Base-by-base conservation (phyloP, 2,888 invertebrate species). In the Oeneis ivallda region DNA sequence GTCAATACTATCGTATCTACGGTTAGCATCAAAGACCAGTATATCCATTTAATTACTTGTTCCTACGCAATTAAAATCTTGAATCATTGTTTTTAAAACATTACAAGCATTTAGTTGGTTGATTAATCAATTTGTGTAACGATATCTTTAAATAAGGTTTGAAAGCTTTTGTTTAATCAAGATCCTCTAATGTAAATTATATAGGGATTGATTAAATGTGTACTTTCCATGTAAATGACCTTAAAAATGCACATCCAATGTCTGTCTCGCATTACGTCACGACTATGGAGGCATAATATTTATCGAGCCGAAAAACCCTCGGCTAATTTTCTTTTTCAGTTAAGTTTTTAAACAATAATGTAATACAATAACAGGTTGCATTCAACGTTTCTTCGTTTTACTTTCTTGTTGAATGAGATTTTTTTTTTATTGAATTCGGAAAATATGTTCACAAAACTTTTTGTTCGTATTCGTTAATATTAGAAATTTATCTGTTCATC, bases 231-330 rank as follows among this genome's bases (percentile, higher is more conserved):
- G 13, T 19, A 37, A 37, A 5, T 58, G 56, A 15, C 17, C 26
- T 37, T 45, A 13, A 39, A 58, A 53, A 63, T 32, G 32, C 43
- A 17, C 61, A 69, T 71, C 73, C 62, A 62, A 71, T 60, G 64
- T 74, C 76, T 74, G 67, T 69, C 70, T 79, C 86, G 84, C 71
- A 75, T 82, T 79, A 77, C 82, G 80, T 85, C 84, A 85, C 76
- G 75, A 79, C 75, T 75, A 72, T 70, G 72, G 73, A 73, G 75
- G 71, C 73, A 78, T 80, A 80, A 79, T 76, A 76, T 75, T 76
- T 75, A 75, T 75, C 77, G 78, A 80, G 83, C 82, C 82, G 85
- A 86, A 85, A 84, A 82, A 79, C 81, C 77, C 71, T 75, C 68
- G 83, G 86, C 26, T 65, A 60, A 61, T 54, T 53, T 56, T 62